phyloP scores from a whole-genome alignment of 1,140 invertebrate species.

The Drosophila sulfurigaster region DNA sequence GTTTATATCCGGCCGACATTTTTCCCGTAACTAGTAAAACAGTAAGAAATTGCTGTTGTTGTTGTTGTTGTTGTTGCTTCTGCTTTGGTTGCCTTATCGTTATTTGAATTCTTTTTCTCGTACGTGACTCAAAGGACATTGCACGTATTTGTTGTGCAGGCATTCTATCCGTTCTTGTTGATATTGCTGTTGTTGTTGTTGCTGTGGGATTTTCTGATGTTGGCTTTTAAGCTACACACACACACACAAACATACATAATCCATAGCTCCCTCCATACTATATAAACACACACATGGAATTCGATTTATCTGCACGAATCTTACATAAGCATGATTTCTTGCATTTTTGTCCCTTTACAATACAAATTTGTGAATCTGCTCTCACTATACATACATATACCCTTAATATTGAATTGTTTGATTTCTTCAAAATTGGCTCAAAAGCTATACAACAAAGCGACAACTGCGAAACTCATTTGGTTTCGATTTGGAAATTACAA shows the following conservation, averaged over 20 bases:
- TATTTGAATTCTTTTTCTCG: constrained; percentile 57
- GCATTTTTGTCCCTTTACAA: constrained; percentile 3
- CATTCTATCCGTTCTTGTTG: constrained; percentile 8
- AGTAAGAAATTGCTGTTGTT: constrained; percentile 36
- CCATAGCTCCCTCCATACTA: neutral
- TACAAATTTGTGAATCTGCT: constrained; percentile 2
- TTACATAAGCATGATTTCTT: constrained; percentile 66
- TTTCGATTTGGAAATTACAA: no score
- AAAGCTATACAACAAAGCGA: no score
- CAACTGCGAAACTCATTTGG: no score
- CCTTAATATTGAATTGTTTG: neutral
- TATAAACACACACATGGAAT: neutral
- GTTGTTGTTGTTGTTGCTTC: constrained; percentile 10
- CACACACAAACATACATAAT: neutral
- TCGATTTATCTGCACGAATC: constrained; percentile 33
- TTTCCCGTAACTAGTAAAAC: constrained; percentile 39
- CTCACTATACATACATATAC: neutral
- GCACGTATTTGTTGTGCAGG: constrained; percentile 66
- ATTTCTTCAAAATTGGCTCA: neutral
- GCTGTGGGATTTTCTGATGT: neutral
- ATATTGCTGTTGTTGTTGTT: no score
- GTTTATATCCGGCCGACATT: constrained; percentile 61
- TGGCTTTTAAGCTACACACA: constrained; percentile 13
- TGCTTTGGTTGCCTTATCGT: constrained; percentile 56
- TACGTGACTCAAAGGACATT: constrained; percentile 73